phyloP scores from a whole-genome alignment of 2,797 vertebrate genomes.

The Alfaro cultratus region DNA sequence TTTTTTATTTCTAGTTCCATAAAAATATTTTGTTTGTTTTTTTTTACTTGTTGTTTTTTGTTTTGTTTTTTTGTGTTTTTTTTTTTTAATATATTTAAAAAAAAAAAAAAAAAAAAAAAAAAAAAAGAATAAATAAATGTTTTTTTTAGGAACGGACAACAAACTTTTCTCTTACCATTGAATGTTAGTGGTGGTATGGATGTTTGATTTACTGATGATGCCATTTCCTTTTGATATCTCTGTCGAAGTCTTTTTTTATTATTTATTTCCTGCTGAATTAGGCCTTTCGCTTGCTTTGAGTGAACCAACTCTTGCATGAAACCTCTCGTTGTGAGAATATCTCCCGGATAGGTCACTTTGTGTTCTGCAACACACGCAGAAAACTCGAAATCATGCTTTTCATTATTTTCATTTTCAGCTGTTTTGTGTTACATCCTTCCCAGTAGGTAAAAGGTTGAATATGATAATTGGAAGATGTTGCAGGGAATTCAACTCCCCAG shows the following conservation, averaged over 20 bases:
- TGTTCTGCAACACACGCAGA: slow-evolving; percentile 52
- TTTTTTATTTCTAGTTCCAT: no score
- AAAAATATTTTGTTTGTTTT: no score
- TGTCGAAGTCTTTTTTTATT: slow-evolving; percentile 10
- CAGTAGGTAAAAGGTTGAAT: slow-evolving; percentile 8
- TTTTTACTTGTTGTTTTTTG: no score
- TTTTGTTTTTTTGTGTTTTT: no score
- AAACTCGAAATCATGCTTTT: slow-evolving; percentile 20
- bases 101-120: no score
- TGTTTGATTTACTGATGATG: slow-evolving; percentile 12
- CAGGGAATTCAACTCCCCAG: slow-evolving; percentile 77
- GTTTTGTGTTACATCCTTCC: slow-evolving; percentile 13
- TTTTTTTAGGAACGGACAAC: not conserved
- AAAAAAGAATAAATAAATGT: not conserved
- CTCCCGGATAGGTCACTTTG: slow-evolving; percentile 41
- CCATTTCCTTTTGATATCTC: slow-evolving; percentile 22
- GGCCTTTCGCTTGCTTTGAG: slow-evolving; percentile 14
- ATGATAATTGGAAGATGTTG: slow-evolving; percentile 40
- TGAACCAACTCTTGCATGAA: slow-evolving; percentile 26
- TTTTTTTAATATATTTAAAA: no score
- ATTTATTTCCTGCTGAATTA: slow-evolving; percentile 26
- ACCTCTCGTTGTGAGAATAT: slow-evolving; percentile 1
- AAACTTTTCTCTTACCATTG: slow-evolving; percentile 58
- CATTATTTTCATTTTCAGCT: slow-evolving; percentile 3
- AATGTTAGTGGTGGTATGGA: slow-evolving; percentile 14